Evolutionary conservation across 53 echinoderm and acorn worm species (phyloP).

Genomic region (Zoroaster sp.): DNA sequence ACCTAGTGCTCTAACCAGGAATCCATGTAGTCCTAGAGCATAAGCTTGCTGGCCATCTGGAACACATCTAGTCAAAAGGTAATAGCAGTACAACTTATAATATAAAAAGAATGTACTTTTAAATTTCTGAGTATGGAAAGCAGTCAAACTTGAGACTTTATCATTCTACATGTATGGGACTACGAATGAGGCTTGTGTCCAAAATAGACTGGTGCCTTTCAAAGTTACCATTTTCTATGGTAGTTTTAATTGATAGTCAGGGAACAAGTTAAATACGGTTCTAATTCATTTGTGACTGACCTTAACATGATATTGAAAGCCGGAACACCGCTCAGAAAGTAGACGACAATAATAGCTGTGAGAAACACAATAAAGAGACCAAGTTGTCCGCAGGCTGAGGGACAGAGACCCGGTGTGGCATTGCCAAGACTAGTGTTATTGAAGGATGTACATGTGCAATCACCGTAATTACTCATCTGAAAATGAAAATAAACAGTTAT

Average conservation of each 20-base stretch:
- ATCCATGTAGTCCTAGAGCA: constrained; percentile 30
- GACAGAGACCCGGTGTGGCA: constrained; percentile 14
- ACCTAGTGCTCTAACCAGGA: constrained; percentile 28
- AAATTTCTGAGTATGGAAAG: too few species aligned
- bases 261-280: too few species aligned
- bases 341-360: constrained; percentile 13
- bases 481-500: neutral
- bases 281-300: neutral
- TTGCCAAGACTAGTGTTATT: neutral
- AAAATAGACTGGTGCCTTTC: too few species aligned
- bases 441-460: constrained; percentile 6
- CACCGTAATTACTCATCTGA: constrained; percentile 6
- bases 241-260: too few species aligned
- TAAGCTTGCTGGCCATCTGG: constrained; percentile 49
- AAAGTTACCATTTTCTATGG: too few species aligned
- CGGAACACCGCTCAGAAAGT: constrained; percentile 12
- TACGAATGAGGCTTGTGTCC: too few species aligned
- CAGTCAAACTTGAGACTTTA: too few species aligned
- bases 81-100: neutral
- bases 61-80: constrained; percentile 12
- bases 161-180: too few species aligned
- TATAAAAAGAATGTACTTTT: too few species aligned
- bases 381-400: neutral
- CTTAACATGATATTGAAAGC: constrained; percentile 41
- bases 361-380: constrained; percentile 10